Conservation (phyloP, 2,113 vertebrate genomes). For the Aptenodytes patagonicus region DNA sequence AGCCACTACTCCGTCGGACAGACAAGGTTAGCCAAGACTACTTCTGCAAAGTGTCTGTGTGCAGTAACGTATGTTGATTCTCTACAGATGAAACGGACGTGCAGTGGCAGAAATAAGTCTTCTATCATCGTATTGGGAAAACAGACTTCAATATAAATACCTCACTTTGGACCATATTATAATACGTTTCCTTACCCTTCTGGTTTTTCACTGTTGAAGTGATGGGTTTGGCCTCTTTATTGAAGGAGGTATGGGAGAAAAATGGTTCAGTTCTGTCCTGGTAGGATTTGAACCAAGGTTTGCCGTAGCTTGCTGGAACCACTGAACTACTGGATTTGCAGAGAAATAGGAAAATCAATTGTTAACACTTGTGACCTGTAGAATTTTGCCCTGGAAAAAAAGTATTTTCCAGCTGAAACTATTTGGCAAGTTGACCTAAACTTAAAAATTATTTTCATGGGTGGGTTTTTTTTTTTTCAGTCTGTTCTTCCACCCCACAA, state of each 20-base stretch:
- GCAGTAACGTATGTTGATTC: fast-evolving
- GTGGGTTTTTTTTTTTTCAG: no score
- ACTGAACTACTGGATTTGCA: not conserved
- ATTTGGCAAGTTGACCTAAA: not conserved
- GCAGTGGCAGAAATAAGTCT: not conserved
- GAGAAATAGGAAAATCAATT: not conserved
- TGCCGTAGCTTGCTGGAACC: not conserved
- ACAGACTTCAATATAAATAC: not conserved
- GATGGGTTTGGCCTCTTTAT: not conserved
- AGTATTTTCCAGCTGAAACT: not conserved
- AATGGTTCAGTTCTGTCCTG: not conserved
- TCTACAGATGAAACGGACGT: not conserved
- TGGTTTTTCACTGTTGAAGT: not conserved
- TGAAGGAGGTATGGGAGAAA: not conserved
- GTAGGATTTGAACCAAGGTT: not conserved
- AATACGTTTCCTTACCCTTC: not conserved
- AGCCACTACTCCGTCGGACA: not conserved
- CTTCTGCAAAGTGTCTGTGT: not conserved
- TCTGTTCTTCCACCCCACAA: not conserved
- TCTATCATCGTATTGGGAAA: not conserved
- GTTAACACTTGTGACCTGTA: fast-evolving
- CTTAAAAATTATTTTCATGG: not conserved
- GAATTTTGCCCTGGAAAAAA: not conserved
- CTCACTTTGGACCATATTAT: fast-evolving
- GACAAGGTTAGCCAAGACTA: not conserved